These are phyloP conservation scores for Agrotis clavis DNA, from an alignment of 2,888 invertebrate genomes.

Conservation along the genomic window DNA sequence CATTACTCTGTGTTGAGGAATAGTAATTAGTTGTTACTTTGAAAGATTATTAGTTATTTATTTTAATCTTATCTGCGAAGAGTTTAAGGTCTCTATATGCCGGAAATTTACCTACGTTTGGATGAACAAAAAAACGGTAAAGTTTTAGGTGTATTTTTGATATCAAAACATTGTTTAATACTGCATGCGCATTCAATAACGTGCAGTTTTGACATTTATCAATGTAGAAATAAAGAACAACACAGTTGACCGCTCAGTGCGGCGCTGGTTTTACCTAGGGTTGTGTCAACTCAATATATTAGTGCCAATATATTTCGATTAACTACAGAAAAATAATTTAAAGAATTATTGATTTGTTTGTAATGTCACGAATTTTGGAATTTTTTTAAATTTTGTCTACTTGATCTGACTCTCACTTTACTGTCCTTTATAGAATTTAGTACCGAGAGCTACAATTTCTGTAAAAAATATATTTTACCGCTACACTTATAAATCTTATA, in stretches of 20 bases:
- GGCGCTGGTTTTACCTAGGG: constrained; percentile 46
- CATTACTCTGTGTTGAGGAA: constrained; percentile 3
- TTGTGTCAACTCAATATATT: constrained; percentile 14
- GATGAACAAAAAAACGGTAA: constrained; percentile 39
- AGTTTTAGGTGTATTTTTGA: constrained; percentile 10
- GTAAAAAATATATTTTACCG: neutral
- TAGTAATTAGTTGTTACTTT: constrained; percentile 20
- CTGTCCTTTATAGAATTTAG: neutral
- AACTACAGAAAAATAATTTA: neutral
- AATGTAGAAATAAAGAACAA: constrained; percentile 58
- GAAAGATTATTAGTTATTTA: constrained; percentile 26
- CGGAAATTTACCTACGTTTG: constrained; percentile 38
- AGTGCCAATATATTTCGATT: too few species aligned
- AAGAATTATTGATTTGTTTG: too few species aligned
- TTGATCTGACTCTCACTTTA: neutral
- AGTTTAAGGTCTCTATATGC: constrained; percentile 42
- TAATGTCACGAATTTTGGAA: too few species aligned
- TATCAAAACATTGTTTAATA: constrained; percentile 29
- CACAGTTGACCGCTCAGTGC: constrained; percentile 46
- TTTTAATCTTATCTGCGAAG: constrained; percentile 35
- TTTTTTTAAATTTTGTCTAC: too few species aligned
- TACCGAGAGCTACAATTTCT: neutral
- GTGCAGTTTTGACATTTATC: constrained; percentile 60
- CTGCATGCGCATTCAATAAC: constrained; percentile 44
- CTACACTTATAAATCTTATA: too few species aligned